Conservation (phyloP, 1,140 invertebrate species). For the Nephila pilipes region DNA sequence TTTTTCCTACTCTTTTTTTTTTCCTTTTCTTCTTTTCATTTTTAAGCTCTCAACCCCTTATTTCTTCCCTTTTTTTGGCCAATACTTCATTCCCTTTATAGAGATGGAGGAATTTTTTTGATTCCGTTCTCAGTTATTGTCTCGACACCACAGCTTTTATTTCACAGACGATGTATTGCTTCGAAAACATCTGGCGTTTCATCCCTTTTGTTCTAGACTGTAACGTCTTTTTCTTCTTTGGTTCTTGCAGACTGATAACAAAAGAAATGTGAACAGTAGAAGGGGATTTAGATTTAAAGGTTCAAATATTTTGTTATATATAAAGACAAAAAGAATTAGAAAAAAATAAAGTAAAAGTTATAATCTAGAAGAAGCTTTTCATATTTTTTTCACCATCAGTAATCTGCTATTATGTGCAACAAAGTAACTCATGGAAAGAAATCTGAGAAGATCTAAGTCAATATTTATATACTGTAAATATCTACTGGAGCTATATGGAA, state of each 20-base stretch:
- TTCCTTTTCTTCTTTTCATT: not conserved
- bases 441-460: not conserved
- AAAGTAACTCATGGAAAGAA: not conserved
- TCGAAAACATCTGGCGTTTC: conserved; percentile 67
- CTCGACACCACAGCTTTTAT: conserved; percentile 41
- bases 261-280: not conserved
- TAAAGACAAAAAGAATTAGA: not conserved
- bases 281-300: conserved; percentile 4
- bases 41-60: not conserved
- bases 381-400: not conserved
- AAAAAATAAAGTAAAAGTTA: not conserved
- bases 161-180: conserved; percentile 33
- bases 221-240: not conserved
- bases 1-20: not conserved
- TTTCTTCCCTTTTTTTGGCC: not conserved
- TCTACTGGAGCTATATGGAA: not conserved
- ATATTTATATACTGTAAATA: too few species aligned
- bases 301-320: not conserved
- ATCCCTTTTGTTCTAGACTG: conserved; percentile 6
- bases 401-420: not conserved
- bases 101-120: not conserved
- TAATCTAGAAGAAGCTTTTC: not conserved
- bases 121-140: conserved; percentile 38
- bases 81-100: conserved; percentile 49
- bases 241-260: not conserved